Conservation (phyloP, 2,113 vertebrate genomes). For the Scatophagus argus region DNA sequence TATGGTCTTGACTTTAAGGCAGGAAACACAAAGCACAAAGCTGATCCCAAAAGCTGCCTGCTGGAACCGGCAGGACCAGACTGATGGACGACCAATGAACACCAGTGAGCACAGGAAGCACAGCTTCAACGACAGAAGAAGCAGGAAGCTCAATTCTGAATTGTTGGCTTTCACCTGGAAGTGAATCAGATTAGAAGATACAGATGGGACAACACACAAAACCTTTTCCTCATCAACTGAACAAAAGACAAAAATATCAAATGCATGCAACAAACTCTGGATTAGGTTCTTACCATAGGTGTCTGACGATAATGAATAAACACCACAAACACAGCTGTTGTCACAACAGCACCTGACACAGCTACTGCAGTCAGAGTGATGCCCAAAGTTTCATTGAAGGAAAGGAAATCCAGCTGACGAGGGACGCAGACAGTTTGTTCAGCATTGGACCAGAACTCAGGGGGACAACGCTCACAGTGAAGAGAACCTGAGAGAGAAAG, state of each 20-base stretch:
- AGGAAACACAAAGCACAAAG: conserved; percentile 83
- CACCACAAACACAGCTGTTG: conserved; percentile 77
- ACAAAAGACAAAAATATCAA: too few species aligned
- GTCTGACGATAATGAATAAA: conserved; percentile 74
- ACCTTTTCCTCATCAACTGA: too few species aligned
- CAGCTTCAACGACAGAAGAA: conserved; percentile 81
- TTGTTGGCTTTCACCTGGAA: conserved; percentile 82
- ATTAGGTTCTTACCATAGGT: conserved; percentile 71
- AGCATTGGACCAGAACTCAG: conserved; percentile 82
- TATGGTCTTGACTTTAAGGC: conserved; percentile 82
- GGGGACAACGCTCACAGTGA: conserved; percentile 76
- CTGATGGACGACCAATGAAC: conserved; percentile 79
- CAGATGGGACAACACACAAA: too few species aligned
- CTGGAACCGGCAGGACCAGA: conserved; percentile 81
- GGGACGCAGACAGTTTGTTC: conserved; percentile 73
- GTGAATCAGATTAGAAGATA: background rate
- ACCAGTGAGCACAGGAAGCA: conserved; percentile 84
- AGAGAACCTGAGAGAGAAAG: conserved; percentile 68
- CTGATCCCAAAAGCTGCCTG: conserved; percentile 84
- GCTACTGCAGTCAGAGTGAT: conserved; percentile 76
- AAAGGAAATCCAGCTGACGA: conserved; percentile 80
- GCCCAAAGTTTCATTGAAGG: conserved; percentile 80
- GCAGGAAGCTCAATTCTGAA: conserved; percentile 84
- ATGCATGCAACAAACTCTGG: too few species aligned
- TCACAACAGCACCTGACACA: conserved; percentile 71